These are phyloP conservation scores for Oreochromis tanganicae DNA, from an alignment of 2,113 vertebrate species.

Conservation along the genomic window DNA sequence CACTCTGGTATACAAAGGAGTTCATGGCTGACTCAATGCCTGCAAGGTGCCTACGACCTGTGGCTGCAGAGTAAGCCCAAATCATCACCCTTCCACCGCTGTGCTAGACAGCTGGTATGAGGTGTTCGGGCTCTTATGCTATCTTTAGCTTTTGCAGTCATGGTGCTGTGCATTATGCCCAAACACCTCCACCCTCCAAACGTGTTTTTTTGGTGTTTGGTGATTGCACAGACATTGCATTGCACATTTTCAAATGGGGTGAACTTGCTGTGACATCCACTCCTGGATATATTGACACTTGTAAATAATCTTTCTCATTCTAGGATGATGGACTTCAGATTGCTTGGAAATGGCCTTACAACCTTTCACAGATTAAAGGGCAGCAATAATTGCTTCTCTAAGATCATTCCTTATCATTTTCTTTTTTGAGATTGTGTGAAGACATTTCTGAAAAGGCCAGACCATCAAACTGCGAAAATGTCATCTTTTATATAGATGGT, in stretches of 20 bases:
- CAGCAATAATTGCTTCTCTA: not conserved
- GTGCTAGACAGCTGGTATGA: not conserved
- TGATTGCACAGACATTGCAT: not conserved
- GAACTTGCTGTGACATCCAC: not conserved
- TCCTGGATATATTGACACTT: not conserved
- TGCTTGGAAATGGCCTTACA: not conserved
- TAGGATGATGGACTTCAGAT: not conserved
- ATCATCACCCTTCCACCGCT: not conserved
- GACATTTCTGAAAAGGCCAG: not conserved
- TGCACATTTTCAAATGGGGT: not conserved
- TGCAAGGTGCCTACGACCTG: not conserved
- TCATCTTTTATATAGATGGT: not conserved
- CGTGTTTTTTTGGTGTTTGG: not conserved
- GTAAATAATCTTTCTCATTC: not conserved
- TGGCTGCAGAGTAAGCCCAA: not conserved
- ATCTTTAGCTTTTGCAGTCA: not conserved
- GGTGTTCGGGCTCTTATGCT: not conserved
- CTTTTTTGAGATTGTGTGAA: not conserved
- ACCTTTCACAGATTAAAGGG: not conserved
- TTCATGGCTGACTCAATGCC: not conserved
- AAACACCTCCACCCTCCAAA: not conserved
- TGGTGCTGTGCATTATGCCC: not conserved
- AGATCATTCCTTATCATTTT: not conserved
- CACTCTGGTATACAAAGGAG: not conserved
- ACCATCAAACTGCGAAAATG: not conserved